Conservation (phyloP, 2,797 vertebrate species). For the Chelidonichthys spinosus region DNA sequence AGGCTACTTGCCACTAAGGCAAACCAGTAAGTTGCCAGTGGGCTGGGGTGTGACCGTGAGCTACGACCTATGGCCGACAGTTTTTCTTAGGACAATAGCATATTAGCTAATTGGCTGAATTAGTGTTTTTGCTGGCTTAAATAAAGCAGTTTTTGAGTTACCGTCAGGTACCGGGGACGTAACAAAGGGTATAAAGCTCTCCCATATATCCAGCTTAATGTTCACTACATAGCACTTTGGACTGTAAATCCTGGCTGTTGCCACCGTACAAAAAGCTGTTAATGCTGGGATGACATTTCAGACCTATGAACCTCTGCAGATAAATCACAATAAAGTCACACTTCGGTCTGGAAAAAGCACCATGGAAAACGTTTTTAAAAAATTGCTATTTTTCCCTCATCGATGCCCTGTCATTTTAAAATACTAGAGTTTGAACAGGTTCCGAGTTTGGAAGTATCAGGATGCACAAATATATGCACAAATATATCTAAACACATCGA, state of each 20-base stretch:
- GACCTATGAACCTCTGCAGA: conserved; percentile 10
- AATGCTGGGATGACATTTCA: conserved; percentile 30
- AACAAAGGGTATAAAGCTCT: conserved; percentile 9
- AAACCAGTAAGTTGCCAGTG: too few relatives aligned
- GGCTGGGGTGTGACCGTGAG: too few relatives aligned
- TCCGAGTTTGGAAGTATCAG: background rate
- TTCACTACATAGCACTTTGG: conserved; percentile 29
- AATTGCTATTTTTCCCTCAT: background rate
- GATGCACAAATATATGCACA: background rate
- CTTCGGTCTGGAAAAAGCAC: conserved; percentile 12
- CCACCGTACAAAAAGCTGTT: conserved; percentile 5
- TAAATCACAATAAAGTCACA: conserved; percentile 44
- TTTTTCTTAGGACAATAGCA: too few relatives aligned
- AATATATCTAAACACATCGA: background rate
- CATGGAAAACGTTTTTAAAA: background rate
- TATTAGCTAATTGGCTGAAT: too few relatives aligned
- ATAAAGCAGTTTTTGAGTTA: too few relatives aligned
- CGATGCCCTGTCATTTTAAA: conserved; percentile 2
- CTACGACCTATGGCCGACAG: too few relatives aligned
- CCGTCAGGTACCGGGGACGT: too few relatives aligned
- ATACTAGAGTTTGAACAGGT: background rate
- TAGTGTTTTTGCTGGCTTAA: too few relatives aligned
- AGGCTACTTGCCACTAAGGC: too few relatives aligned
- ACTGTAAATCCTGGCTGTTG: conserved; percentile 24
- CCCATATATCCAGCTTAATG: conserved; percentile 38